Percentiles rank a stretch among this genome's conserved stretches.
These are phyloP conservation scores for Epinephelus lanceolatus DNA, from an alignment of 2,113 vertebrate genomes.

Conservation along the genomic window DNA sequence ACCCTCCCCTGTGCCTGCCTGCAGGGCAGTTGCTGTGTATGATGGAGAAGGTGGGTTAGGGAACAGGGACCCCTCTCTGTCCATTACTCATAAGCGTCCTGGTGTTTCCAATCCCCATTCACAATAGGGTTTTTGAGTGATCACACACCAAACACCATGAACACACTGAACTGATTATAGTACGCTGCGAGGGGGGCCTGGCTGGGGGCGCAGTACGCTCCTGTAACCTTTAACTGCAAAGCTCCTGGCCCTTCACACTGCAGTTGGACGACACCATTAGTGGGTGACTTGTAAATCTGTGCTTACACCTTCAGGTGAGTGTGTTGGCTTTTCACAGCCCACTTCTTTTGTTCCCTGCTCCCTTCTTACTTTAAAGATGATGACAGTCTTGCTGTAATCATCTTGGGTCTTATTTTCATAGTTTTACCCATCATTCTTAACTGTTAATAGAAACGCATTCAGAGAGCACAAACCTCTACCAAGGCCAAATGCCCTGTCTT, in stretches of 20 bases:
- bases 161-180: conserved; percentile 71
- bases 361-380: not conserved
- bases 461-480: no score
- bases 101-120: conserved; percentile 77
- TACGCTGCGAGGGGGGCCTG: conserved; percentile 41
- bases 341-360: not conserved
- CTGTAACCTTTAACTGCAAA: conserved; percentile 66
- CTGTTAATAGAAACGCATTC: no score
- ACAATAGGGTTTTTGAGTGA: conserved; percentile 70
- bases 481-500: no score
- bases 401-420: not conserved
- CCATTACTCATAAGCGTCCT: conserved; percentile 73
- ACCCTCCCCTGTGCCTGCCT: conserved; percentile 24
- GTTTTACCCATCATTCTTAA: not conserved
- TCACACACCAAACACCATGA: conserved; percentile 65
- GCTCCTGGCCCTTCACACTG: conserved; percentile 25
- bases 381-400: not conserved
- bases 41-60: conserved; percentile 62
- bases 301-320: conserved; percentile 34
- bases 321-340: not conserved
- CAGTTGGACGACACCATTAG: conserved; percentile 40
- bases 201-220: conserved; percentile 43
- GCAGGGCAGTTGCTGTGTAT: conserved; percentile 44
- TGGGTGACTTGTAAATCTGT: conserved; percentile 38
- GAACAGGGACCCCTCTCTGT: conserved; percentile 55